Conservation (phyloP, 92 coral and sea anemone species). For the Paramuricea clavata region DNA sequence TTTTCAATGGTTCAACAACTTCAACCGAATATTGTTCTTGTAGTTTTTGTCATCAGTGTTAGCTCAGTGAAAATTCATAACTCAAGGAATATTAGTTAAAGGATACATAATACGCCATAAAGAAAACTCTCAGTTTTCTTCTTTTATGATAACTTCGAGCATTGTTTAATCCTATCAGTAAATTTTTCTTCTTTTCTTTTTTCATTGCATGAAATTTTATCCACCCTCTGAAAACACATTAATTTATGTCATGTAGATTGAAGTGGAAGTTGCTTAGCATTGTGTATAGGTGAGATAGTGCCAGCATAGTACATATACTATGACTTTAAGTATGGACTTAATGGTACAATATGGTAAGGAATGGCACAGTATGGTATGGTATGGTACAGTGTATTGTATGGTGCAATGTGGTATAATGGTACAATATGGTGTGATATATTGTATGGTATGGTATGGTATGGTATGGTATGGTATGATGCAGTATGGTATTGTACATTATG, state of each 20-base stretch:
- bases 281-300: too few relatives aligned
- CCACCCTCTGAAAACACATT: conserved; percentile 78
- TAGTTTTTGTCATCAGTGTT: too few relatives aligned
- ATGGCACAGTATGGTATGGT: too few relatives aligned
- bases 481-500: not conserved
- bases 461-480: not conserved
- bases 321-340: too few relatives aligned
- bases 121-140: conserved; percentile 61
- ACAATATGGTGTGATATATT: not conserved
- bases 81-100: not conserved
- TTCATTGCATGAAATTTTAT: conserved; percentile 81
- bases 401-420: not conserved
- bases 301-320: too few relatives aligned
- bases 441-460: not conserved
- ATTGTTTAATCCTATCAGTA: conserved; percentile 68
- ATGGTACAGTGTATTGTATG: too few relatives aligned
- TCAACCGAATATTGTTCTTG: too few relatives aligned
- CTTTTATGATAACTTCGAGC: conserved; percentile 83
- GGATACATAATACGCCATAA: conserved; percentile 88
- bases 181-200: conserved; percentile 78
- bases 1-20: too few relatives aligned
- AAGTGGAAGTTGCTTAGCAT: too few relatives aligned
- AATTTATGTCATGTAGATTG: too few relatives aligned
- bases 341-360: too few relatives aligned
- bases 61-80: not conserved